A percentile compares a stretch with the other conserved stretches of the same genome.
Evolutionary conservation across 1,140 invertebrate species (phyloP).

Genomic region (Magallana ariakensis): DNA sequence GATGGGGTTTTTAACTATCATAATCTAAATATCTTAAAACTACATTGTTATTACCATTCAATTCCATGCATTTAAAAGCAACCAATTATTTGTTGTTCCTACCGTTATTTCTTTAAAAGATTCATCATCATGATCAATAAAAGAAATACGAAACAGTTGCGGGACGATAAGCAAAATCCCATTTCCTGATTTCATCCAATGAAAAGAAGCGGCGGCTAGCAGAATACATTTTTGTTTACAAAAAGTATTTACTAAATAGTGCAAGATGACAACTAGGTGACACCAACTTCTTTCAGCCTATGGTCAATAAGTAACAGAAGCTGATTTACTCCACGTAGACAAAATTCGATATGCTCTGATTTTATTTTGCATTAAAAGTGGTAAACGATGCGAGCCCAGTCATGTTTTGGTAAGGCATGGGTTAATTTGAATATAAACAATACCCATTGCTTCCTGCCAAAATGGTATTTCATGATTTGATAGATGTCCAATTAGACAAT

Average conservation of each 20-base stretch:
- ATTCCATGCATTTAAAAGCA: too few species aligned
- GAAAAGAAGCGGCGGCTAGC: conserved; percentile 45
- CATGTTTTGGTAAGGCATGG: conserved; percentile 6
- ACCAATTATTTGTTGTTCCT: too few species aligned
- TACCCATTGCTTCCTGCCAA: conserved; percentile 22
- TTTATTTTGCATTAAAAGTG: conserved; percentile 1
- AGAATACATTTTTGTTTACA: conserved; percentile 41
- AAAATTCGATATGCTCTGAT: too few species aligned
- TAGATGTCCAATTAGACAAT: conserved; percentile 45
- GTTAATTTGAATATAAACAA: conserved; percentile 44
- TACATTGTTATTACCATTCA: too few species aligned
- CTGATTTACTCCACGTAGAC: too few species aligned
- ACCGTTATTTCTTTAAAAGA: too few species aligned
- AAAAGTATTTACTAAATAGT: background rate
- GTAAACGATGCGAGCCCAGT: background rate
- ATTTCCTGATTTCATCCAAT: conserved; percentile 44
- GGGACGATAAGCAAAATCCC: too few species aligned
- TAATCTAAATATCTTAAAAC: too few species aligned
- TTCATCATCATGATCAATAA: too few species aligned
- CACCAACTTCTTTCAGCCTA: background rate
- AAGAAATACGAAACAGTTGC: too few species aligned
- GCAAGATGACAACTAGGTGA: background rate
- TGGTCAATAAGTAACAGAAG: background rate
- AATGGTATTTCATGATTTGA: conserved; percentile 38
- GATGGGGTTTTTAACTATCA: background rate